A percentile compares a stretch with the other conserved stretches of the same genome.
These are phyloP conservation scores for Rhadina sibilatrix DNA, from an alignment of 2,113 vertebrate genomes.

Conservation along the genomic window DNA sequence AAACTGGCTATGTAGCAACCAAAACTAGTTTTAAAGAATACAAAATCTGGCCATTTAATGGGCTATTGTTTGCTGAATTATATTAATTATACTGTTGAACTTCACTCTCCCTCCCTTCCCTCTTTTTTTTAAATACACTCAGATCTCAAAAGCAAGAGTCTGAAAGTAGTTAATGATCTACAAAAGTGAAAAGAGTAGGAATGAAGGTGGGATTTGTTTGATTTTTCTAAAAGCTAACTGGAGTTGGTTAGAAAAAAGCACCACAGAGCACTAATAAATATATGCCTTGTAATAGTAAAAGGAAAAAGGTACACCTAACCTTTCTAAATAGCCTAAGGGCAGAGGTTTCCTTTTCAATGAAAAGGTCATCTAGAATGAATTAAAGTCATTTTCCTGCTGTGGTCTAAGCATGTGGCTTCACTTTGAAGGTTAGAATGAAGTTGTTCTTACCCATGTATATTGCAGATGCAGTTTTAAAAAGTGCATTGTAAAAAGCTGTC, in stretches of 20 bases:
- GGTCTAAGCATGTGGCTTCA: constrained; percentile 48
- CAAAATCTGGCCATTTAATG: background rate
- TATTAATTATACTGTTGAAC: background rate
- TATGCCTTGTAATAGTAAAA: constrained; percentile 20
- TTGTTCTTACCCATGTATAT: constrained; percentile 27
- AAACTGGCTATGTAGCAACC: background rate
- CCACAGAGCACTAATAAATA: constrained; percentile 37
- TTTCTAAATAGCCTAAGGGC: constrained; percentile 55
- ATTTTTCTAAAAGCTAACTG: constrained; percentile 28
- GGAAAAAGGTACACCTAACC: constrained; percentile 57
- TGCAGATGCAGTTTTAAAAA: background rate
- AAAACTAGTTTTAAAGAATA: constrained; percentile 4
- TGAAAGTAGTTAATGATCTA: constrained; percentile 54
- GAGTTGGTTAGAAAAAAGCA: constrained; percentile 37
- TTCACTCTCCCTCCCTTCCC: background rate
- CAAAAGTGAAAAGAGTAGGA: constrained; percentile 33
- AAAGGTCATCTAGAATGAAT: constrained; percentile 73
- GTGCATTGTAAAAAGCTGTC: background rate
- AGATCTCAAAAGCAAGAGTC: background rate
- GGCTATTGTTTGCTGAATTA: background rate
- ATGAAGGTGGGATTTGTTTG: constrained; percentile 39
- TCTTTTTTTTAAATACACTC: background rate
- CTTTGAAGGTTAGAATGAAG: constrained; percentile 64
- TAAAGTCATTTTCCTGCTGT: constrained; percentile 65
- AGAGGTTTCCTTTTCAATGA: constrained; percentile 65